These are phyloP conservation scores for Amblyteles armatorius DNA, from an alignment of 2,888 invertebrate species.

Conservation along the genomic window DNA sequence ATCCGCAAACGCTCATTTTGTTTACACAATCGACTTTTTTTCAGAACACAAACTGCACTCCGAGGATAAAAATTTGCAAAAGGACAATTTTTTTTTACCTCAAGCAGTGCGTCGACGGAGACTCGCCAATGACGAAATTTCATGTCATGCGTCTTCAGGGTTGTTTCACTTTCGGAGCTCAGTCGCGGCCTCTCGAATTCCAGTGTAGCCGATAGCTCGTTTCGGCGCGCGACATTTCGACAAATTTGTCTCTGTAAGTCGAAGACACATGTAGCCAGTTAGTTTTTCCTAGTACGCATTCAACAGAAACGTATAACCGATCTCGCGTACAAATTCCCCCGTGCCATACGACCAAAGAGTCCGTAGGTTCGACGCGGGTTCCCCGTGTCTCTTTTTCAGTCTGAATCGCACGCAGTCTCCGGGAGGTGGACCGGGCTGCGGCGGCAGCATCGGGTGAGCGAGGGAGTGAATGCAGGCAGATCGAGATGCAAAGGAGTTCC, in stretches of 20 bases:
- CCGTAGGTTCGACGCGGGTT: conserved; percentile 13
- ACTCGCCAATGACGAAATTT: no score
- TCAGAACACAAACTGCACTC: no score
- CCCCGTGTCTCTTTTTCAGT: conserved; percentile 19
- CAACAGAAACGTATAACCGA: neutral
- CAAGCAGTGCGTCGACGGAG: no score
- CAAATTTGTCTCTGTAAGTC: conserved; percentile 7
- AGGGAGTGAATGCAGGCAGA: conserved; percentile 47
- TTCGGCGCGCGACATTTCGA: neutral
- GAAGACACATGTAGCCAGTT: conserved; percentile 6
- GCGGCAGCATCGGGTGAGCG: conserved; percentile 29
- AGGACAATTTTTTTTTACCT: no score
- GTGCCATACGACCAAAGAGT: neutral
- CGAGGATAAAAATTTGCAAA: no score
- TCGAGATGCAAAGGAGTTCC: conserved; percentile 66
- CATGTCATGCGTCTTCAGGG: no score
- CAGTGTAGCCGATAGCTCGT: neutral
- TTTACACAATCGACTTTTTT: no score
- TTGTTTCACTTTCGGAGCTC: neutral
- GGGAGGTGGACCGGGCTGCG: neutral
- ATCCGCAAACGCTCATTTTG: no score
- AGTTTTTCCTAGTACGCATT: conserved; percentile 6
- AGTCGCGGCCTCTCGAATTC: neutral
- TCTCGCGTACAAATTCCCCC: neutral
- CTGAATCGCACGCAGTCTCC: neutral